Conservation (phyloP, 2,888 invertebrate species). For the Brassicogethes aeneus region DNA sequence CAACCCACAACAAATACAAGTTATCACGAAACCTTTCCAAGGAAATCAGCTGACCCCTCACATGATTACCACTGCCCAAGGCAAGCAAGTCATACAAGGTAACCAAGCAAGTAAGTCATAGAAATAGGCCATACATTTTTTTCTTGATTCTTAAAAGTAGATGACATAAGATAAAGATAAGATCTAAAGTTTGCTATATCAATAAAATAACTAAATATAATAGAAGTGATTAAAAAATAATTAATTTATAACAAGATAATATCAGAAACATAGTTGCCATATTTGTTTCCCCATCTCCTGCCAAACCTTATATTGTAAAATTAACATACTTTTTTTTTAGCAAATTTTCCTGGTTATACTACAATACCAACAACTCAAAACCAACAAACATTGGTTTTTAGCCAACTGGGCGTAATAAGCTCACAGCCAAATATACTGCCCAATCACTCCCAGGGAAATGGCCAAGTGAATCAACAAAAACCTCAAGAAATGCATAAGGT, state of each 20-base stretch:
- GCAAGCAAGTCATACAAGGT: constrained; percentile 60
- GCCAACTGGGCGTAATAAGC: constrained; percentile 60
- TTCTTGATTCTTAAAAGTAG: no score
- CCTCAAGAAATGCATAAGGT: constrained; percentile 61
- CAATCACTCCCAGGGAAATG: constrained; percentile 45
- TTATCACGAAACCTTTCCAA: constrained; percentile 80
- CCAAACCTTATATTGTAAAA: no score
- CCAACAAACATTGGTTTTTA: constrained; percentile 69
- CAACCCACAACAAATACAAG: constrained; percentile 71
- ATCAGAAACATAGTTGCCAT: no score
- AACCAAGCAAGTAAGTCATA: constrained; percentile 55
- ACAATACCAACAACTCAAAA: constrained; percentile 66
- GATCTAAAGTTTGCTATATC: no score
- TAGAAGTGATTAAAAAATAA: no score
- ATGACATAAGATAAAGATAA: no score
- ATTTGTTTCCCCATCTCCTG: no score
- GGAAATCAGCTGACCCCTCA: constrained; percentile 69
- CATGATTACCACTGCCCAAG: constrained; percentile 69
- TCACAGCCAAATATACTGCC: constrained; percentile 60
- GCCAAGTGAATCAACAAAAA: constrained; percentile 47
- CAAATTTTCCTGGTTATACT: constrained; percentile 66
- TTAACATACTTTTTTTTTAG: constrained; percentile 36
- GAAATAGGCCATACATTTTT: constrained; percentile 17
- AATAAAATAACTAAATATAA: no score
- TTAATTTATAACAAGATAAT: no score